Conservation (phyloP, 2,888 invertebrate genomes). For the Clanis bilineata region DNA sequence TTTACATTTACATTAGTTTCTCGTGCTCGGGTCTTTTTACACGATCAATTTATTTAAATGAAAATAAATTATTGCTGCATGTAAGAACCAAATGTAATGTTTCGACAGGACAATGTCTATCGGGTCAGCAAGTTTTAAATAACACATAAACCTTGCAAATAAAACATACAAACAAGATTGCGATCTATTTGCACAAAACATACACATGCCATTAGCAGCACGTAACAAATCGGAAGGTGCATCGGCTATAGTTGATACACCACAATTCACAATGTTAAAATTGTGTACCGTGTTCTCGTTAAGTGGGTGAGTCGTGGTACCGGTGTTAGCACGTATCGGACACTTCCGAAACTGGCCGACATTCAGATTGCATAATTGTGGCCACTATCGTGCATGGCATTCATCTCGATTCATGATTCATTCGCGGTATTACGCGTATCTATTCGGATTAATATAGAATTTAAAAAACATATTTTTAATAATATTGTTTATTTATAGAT, state of each 20-base stretch:
- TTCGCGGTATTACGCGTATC: not conserved
- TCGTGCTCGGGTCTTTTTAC: no score
- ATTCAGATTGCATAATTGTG: conserved; percentile 56
- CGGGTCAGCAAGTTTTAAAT: no score
- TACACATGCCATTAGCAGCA: not conserved
- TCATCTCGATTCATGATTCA: conserved; percentile 6
- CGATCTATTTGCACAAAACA: not conserved
- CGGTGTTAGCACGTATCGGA: conserved; percentile 19
- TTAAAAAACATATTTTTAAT: no score
- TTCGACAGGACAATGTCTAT: no score
- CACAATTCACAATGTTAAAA: not conserved
- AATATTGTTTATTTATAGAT: no score
- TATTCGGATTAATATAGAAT: no score
- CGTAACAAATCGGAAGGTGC: conserved; percentile 1
- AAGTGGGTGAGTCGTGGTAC: not conserved
- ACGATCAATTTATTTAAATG: no score
- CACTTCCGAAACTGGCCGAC: conserved; percentile 61
- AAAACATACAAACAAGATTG: not conserved
- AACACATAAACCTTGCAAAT: not conserved
- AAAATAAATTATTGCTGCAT: no score
- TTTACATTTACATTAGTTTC: no score
- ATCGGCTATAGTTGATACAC: not conserved
- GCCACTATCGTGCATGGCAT: no score
- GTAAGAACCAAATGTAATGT: no score
- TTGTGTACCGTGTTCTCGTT: conserved; percentile 15